Evolutionary conservation across 2,888 invertebrate species (phyloP), one percentile per base, ranked within the genome.

Genomic region (Hipparchia semele): DNA sequence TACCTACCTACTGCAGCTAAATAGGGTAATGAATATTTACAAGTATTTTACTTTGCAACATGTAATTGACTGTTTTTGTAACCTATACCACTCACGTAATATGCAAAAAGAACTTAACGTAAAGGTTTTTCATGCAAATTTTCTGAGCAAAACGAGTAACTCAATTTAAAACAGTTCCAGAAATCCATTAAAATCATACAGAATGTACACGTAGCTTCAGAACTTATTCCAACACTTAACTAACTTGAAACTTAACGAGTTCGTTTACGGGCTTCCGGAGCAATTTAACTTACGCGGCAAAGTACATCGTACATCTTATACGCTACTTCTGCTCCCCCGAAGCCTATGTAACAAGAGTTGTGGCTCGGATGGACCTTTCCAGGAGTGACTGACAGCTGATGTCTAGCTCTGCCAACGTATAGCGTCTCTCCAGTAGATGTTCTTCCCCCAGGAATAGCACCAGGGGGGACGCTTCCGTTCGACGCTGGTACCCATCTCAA

Each of bases 311-410:
- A 94, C 83, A 89, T 90, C 71, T 89, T 91, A 51, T 89, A 87
- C 0, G 91, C 82, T 0, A 93, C 89, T 78, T 94, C 94, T 2
- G 84, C 82, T 0, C 94, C 94, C 10, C 84, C 89, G 71, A 94
- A 93, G 0, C 87, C 87, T 8, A 94, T 94, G 73, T 91, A 92
- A 70, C 93, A 93, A 9, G 86, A 81, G 51, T 88, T 86, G 68
- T 90, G 90, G 70, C 90, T 91, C 0, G 92, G 92, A 4, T 93
- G 92, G 6, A 95, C 86, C 80, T 95, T 95, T 9, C 95, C 95
- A 2, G 95, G 95, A 5, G 95, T 94, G 8, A 95, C 83, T 0
- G 94, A 95, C 8, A 95, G 88, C 81, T 95, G 95, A 80, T 95
- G 94, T 56, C 90, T 86, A 0, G 95, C 95, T 76, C 95, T 88